phyloP scores from a whole-genome alignment of 2,888 invertebrate species.

The Eupithecia centaureata region DNA sequence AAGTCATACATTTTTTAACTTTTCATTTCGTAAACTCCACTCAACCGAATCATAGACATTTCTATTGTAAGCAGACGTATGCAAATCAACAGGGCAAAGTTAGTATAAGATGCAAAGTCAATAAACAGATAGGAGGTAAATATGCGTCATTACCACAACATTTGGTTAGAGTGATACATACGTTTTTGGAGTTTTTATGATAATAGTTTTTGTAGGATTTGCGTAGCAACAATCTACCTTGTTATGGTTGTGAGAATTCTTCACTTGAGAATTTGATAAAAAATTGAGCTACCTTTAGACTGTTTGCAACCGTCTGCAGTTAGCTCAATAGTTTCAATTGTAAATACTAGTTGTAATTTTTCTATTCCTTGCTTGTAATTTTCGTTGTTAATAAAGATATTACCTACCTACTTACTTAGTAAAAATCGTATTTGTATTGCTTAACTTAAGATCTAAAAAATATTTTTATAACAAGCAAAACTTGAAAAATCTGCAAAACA shows the following conservation, averaged over 20 bases:
- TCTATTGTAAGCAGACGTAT: neutral
- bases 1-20: no score
- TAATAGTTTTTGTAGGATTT: conserved; percentile 10
- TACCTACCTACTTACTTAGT: no score
- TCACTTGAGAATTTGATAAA: no score
- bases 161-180: neutral
- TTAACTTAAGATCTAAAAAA: no score
- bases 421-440: no score
- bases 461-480: neutral
- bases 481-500: neutral
- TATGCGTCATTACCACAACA: conserved; percentile 24
- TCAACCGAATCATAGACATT: neutral
- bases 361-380: no score
- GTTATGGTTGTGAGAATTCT: neutral
- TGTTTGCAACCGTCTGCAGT: no score
- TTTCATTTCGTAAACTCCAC: no score
- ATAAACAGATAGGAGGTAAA: conserved; percentile 16
- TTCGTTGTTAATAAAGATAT: no score
- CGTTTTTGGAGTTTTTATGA: conserved; percentile 14
- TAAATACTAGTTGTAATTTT: no score
- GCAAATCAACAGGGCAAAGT: neutral
- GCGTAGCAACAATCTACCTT: conserved; percentile 16
- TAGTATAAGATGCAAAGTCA: conserved; percentile 18
- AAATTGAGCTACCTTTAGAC: no score
- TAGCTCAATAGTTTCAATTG: no score